These are phyloP conservation scores for Crossaster papposus DNA, from an alignment of 53 echinoderm and acorn worm genomes.

Conservation along the genomic window DNA sequence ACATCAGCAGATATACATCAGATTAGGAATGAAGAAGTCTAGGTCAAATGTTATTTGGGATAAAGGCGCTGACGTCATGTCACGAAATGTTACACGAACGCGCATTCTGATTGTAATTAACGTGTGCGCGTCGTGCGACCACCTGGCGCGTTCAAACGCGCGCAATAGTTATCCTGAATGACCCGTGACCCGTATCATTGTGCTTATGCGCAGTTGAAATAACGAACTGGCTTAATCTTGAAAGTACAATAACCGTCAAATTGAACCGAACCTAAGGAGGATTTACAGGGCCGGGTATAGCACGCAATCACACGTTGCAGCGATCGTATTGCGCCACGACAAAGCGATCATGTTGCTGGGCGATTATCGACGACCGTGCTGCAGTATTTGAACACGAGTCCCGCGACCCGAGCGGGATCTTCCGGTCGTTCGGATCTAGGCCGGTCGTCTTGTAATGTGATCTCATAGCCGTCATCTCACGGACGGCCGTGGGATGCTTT, in stretches of 20 bases:
- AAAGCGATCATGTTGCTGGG: constrained; percentile 20
- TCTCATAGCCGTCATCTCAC: neutral
- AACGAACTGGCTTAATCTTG: neutral
- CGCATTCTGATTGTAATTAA: too few species aligned
- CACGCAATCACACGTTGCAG: neutral
- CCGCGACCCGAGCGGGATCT: neutral
- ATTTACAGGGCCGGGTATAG: neutral
- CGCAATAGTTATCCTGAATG: too few species aligned
- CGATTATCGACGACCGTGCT: constrained; percentile 14
- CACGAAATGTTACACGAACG: too few species aligned
- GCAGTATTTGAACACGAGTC: constrained; percentile 12
- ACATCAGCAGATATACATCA: too few species aligned
- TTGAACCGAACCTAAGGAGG: neutral
- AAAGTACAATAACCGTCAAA: neutral
- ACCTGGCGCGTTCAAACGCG: too few species aligned
- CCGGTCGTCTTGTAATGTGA: neutral
- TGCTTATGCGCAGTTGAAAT: too few species aligned
- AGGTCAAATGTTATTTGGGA: too few species aligned
- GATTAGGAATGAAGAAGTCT: too few species aligned
- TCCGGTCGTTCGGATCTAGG: neutral
- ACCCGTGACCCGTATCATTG: too few species aligned
- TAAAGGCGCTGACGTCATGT: too few species aligned
- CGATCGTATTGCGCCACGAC: neutral
- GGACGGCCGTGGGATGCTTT: neutral
- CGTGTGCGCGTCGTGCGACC: too few species aligned